These are phyloP conservation scores for Psettodes erumei DNA, from an alignment of 2,113 vertebrate species.

Conservation along the genomic window DNA sequence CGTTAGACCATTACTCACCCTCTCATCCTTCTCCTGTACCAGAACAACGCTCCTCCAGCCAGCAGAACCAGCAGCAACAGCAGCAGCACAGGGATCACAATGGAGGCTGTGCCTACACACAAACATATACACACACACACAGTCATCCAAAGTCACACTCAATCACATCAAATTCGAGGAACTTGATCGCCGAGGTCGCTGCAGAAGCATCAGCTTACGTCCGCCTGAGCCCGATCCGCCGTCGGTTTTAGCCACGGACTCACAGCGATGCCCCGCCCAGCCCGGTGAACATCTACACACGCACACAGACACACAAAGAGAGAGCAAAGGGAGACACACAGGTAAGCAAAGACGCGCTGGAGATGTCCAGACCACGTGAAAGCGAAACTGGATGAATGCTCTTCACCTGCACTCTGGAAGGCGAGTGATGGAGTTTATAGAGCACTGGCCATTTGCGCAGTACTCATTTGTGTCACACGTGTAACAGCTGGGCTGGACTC, in stretches of 20 bases:
- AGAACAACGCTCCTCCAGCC: conserved; percentile 85
- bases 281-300: conserved; percentile 74
- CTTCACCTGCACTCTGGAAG: conserved; percentile 91
- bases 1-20: conserved; percentile 84
- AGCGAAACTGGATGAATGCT: neutral
- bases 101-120: conserved; percentile 86
- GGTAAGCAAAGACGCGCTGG: neutral
- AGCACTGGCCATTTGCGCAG: conserved; percentile 92
- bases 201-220: conserved; percentile 52
- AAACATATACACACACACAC: conserved; percentile 41
- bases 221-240: conserved; percentile 42
- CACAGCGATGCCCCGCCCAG: conserved; percentile 78
- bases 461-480: conserved; percentile 87
- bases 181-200: neutral
- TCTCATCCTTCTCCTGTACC: conserved; percentile 92
- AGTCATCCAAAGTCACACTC: neutral
- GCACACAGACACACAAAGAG: conserved; percentile 1
- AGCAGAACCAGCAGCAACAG: conserved; percentile 86
- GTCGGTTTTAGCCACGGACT: conserved; percentile 30
- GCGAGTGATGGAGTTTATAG: conserved; percentile 83
- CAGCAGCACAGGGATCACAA: conserved; percentile 88
- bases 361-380: neutral
- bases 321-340: neutral
- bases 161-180: neutral
- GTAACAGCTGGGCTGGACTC: conserved; percentile 90